Percentiles rank a stretch among this genome's conserved stretches.
Conservation (phyloP, 2,113 vertebrate species). For the Menidia beryllina region DNA sequence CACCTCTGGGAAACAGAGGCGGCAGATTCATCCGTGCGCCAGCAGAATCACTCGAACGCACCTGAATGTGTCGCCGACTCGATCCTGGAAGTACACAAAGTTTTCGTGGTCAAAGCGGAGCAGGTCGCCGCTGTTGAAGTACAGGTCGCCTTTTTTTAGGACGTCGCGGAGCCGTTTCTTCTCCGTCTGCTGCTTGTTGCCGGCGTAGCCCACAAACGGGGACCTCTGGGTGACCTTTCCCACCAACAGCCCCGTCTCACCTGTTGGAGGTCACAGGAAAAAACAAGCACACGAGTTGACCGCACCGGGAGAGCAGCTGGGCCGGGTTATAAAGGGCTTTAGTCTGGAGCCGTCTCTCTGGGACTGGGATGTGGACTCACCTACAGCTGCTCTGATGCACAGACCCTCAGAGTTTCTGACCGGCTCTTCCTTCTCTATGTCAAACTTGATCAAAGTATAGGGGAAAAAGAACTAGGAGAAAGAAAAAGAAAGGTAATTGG, state of each 20-base stretch:
- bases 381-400: constrained; percentile 81
- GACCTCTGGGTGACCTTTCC: constrained; percentile 82
- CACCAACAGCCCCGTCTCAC: constrained; percentile 88
- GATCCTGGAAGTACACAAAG: constrained; percentile 93
- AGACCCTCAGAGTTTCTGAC: constrained; percentile 82
- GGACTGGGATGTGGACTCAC: constrained; percentile 62
- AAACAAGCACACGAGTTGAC: background rate
- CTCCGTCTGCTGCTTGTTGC: constrained; percentile 85
- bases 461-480: constrained; percentile 78
- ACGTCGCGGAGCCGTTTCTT: constrained; percentile 89
- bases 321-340: no score
- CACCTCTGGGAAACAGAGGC: no score
- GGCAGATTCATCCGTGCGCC: no score
- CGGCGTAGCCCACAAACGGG: constrained; percentile 89
- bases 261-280: constrained; percentile 64
- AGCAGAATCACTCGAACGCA: constrained; percentile 31
- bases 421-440: constrained; percentile 83
- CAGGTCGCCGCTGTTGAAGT: constrained; percentile 87
- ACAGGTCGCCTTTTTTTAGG: constrained; percentile 88
- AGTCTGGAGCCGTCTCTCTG: no score
- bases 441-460: constrained; percentile 85
- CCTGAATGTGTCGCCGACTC: constrained; percentile 95
- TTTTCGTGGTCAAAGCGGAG: constrained; percentile 82
- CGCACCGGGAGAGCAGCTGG: background rate
- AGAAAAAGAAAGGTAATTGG: background rate